Conservation (phyloP, 2,888 invertebrate species). For the Cetonia aurata region DNA sequence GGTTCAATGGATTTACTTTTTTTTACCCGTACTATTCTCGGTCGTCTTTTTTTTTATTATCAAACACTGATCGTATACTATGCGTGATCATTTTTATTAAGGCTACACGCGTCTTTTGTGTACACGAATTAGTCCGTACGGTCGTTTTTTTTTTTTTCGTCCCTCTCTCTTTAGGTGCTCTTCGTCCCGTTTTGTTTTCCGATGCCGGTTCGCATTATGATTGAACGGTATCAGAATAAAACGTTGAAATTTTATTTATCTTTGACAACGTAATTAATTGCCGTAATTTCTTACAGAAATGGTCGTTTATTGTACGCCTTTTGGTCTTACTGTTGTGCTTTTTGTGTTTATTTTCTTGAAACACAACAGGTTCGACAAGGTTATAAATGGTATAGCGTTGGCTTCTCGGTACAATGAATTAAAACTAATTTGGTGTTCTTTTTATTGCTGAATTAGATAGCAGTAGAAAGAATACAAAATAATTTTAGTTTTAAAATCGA, state of each 20-base stretch:
- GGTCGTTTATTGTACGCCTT: slow-evolving; percentile 28
- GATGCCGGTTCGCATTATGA: slow-evolving; percentile 25
- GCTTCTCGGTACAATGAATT: slow-evolving; percentile 3
- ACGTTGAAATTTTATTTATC: slow-evolving; percentile 36
- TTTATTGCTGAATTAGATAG: neutral
- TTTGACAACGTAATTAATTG: slow-evolving; percentile 39
- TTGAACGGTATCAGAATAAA: slow-evolving; percentile 33
- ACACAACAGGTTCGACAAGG: slow-evolving; percentile 17
- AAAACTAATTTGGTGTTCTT: slow-evolving; percentile 8
- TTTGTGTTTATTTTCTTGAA: slow-evolving; percentile 15
- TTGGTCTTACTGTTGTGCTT: slow-evolving; percentile 15
- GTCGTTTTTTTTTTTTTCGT: slow-evolving; percentile 17
- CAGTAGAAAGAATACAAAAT: neutral
- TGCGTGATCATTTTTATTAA: slow-evolving; percentile 46
- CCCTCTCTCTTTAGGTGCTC: slow-evolving; percentile 23
- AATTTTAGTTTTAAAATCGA: no score
- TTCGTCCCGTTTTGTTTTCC: slow-evolving; percentile 3
- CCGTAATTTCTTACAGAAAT: slow-evolving; percentile 34
- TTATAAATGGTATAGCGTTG: slow-evolving; percentile 16
- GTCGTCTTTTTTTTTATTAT: slow-evolving; percentile 47
- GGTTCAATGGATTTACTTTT: slow-evolving; percentile 48
- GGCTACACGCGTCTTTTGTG: slow-evolving; percentile 41
- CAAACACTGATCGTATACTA: slow-evolving; percentile 47
- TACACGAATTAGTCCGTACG: slow-evolving; percentile 35
- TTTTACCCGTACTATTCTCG: slow-evolving; percentile 26